phyloP scores from a whole-genome alignment of 2,888 invertebrate species.

The Stratiomys singularior region DNA sequence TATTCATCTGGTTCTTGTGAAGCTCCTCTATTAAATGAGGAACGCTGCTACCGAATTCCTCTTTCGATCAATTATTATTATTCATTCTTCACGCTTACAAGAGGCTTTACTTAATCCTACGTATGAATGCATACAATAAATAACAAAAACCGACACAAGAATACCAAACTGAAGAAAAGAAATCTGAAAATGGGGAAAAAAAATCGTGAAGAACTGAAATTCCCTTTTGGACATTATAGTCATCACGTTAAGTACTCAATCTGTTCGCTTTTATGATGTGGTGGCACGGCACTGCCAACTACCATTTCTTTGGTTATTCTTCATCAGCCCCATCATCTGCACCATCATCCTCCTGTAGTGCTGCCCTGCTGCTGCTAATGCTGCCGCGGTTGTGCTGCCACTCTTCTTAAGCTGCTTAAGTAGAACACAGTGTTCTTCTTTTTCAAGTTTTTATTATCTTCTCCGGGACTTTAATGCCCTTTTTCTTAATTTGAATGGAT shows the following conservation, averaged over 20 bases:
- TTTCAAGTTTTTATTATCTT: constrained; percentile 15
- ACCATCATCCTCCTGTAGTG: not conserved
- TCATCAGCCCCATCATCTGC: not conserved
- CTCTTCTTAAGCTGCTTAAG: constrained; percentile 25
- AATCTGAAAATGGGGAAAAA: not conserved
- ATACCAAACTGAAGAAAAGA: not conserved
- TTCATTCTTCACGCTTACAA: constrained; percentile 38
- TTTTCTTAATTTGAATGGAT: constrained; percentile 38
- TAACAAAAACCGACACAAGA: not conserved
- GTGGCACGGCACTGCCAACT: constrained; percentile 29
- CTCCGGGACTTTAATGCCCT: constrained; percentile 30
- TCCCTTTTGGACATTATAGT: constrained; percentile 35
- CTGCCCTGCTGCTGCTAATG: not conserved
- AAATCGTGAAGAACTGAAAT: not conserved
- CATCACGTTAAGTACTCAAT: constrained; percentile 36
- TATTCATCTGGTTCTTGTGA: not conserved
- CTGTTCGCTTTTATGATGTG: constrained; percentile 37
- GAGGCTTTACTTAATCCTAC: constrained; percentile 31
- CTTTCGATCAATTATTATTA: constrained; percentile 35
- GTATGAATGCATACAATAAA: constrained; percentile 14
- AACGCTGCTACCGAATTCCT: constrained; percentile 35
- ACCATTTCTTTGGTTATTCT: constrained; percentile 5
- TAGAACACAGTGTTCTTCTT: constrained; percentile 27
- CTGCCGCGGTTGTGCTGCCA: not conserved
- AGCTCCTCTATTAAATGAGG: not conserved